These are phyloP conservation scores for Halotydeus destructor DNA, from an alignment of 1,140 invertebrate genomes.

Conservation along the genomic window DNA sequence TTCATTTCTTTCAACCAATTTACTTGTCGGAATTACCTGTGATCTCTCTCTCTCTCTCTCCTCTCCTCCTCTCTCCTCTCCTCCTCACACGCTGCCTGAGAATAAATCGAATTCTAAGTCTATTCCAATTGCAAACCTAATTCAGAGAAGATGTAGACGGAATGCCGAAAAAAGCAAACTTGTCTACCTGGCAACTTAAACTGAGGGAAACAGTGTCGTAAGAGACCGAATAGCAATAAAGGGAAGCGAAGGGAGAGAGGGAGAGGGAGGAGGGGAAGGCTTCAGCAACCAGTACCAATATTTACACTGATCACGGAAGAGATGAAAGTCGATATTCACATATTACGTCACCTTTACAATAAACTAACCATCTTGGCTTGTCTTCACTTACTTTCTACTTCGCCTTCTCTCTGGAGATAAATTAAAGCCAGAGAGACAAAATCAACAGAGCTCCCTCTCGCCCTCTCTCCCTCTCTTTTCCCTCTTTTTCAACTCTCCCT, in stretches of 20 bases:
- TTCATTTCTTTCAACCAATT: background rate
- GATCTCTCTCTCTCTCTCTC: background rate
- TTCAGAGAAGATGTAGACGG: background rate
- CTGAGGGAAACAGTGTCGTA: background rate
- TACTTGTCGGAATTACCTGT: background rate
- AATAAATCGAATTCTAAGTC: conserved; percentile 1
- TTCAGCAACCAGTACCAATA: no score
- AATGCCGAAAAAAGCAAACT: background rate
- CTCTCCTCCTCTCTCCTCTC: background rate
- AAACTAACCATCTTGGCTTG: no score
- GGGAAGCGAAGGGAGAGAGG: conserved; percentile 4
- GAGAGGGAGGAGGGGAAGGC: background rate
- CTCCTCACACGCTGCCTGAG: conserved; percentile 3
- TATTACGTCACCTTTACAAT: no score
- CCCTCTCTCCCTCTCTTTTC: no score
- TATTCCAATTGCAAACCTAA: background rate
- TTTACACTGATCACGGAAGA: no score
- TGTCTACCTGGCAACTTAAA: background rate
- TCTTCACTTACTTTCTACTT: no score
- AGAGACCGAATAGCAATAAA: background rate
- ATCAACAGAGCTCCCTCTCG: no score
- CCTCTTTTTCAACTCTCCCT: no score
- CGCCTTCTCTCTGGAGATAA: no score
- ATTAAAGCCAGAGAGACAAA: no score
- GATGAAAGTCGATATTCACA: no score